Evolutionary conservation across 2,888 invertebrate species (phyloP), one percentile per base, ranked within the genome.

Genomic region (Geotrupes spiniger): DNA sequence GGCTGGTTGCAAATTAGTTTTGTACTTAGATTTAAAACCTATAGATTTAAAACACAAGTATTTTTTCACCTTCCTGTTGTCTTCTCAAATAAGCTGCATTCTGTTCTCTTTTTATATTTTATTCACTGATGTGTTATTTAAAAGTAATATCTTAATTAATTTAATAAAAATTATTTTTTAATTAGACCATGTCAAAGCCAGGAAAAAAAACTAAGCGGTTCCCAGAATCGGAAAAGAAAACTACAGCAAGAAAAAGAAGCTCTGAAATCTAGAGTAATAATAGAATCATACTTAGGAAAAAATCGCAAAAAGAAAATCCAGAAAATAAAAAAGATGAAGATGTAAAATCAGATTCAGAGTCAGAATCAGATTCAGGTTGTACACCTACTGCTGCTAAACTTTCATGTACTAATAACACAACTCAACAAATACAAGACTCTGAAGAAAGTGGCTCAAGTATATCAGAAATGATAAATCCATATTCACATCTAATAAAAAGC

Each of bases 401-500:
- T 21, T 21, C 6, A 21, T 21, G 21, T 21, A 21, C 21, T 21
- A 21, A 37, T 37, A 37, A 15, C 37, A 3, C 37, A 37, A 14
- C 37, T 11, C 37, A n/a, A 37, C 37, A 37, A 37, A 36, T 36
- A 11, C n/a, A 14, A 42, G 31, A 41, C 43, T 39, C 40, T 25
- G 39, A 28, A 12, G 21, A 21, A 21, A 6, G 33, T 36, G 10
- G 46, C 26, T 21, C 36, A 37, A 39, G 39, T 17, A 17, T 25
- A 39, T 39, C 39, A 39, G 39, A 39, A 39, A 39, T 39, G 21
- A 21, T 21, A 21, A 21, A 21, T 21, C 21, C 21, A 21, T 21
- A 6, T 21, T 21, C 21, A 21, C 12, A 43, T 43, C 26, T 41
- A 44, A 41, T 21, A 42, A 48, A 16, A 45, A 48, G 48, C 36